These are phyloP conservation scores for Danionella dracula DNA, from an alignment of 2,797 vertebrate species.

Conservation along the genomic window DNA sequence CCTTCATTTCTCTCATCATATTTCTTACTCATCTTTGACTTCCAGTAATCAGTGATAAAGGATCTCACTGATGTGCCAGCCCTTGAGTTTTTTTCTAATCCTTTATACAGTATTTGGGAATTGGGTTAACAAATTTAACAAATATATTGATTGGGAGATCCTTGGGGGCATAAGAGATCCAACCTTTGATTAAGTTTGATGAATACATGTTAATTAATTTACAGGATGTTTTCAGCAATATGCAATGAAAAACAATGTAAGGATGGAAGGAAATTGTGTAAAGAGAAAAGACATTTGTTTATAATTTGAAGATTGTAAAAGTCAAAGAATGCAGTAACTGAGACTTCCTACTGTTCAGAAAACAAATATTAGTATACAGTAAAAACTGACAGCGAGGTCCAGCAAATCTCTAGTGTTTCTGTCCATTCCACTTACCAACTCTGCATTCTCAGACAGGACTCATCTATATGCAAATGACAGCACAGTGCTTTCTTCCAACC, in stretches of 20 bases:
- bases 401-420: conserved; percentile 7
- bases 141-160: no score
- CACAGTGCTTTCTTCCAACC: conserved; percentile 2
- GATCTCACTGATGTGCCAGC: neutral
- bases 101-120: no score
- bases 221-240: no score
- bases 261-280: no score
- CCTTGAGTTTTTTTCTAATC: neutral
- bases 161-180: no score
- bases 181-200: no score
- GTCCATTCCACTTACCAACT: conserved; percentile 38
- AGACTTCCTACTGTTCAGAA: neutral
- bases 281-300: no score
- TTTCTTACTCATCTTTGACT: conserved; percentile 13
- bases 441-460: conserved; percentile 15
- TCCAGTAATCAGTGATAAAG: neutral
- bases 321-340: no score
- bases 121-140: no score
- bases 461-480: conserved; percentile 50
- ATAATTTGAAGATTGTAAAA: no score
- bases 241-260: no score
- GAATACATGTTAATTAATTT: no score
- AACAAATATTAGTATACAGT: conserved; percentile 4
- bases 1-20: conserved; percentile 27
- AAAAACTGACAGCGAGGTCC: neutral